Conservation (phyloP, 92 coral and sea anemone genomes). For the Muricea muricata region DNA sequence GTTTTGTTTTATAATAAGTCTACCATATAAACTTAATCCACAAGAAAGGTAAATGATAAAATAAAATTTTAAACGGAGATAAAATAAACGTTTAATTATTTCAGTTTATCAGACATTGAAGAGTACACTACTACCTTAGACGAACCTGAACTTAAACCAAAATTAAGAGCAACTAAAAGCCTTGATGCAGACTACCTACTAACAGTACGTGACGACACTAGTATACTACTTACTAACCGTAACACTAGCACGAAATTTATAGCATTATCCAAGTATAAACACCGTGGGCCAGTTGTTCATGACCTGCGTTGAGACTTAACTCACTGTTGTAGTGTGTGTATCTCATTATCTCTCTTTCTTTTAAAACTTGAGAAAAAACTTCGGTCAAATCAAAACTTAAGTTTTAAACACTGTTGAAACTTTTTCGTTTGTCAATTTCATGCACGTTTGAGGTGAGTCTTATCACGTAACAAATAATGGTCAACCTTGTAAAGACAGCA, state of each 20-base stretch:
- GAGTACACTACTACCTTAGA: conserved; percentile 14
- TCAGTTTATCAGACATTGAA: conserved; percentile 32
- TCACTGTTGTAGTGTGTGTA: too few species aligned
- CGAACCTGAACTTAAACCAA: conserved; percentile 18
- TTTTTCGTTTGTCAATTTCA: too few species aligned
- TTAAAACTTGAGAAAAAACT: too few species aligned
- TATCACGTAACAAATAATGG: too few species aligned
- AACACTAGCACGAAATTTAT: not conserved
- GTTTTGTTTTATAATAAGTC: too few species aligned
- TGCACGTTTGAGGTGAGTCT: too few species aligned
- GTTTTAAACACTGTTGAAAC: too few species aligned
- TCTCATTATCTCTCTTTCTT: too few species aligned
- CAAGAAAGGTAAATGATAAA: not conserved
- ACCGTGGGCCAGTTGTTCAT: not conserved
- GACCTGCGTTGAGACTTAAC: too few species aligned
- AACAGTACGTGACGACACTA: not conserved
- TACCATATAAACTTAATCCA: not conserved
- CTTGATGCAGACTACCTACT: conserved; percentile 9
- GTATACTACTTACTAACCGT: not conserved
- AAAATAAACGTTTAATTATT: not conserved
- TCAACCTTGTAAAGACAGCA: too few species aligned
- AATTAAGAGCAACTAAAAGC: conserved; percentile 44
- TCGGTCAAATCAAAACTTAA: too few species aligned
- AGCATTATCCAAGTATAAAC: not conserved
- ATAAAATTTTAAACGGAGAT: not conserved